phyloP scores from a whole-genome alignment of 2,113 vertebrate species.

The Thalassarche chlororhynchos region DNA sequence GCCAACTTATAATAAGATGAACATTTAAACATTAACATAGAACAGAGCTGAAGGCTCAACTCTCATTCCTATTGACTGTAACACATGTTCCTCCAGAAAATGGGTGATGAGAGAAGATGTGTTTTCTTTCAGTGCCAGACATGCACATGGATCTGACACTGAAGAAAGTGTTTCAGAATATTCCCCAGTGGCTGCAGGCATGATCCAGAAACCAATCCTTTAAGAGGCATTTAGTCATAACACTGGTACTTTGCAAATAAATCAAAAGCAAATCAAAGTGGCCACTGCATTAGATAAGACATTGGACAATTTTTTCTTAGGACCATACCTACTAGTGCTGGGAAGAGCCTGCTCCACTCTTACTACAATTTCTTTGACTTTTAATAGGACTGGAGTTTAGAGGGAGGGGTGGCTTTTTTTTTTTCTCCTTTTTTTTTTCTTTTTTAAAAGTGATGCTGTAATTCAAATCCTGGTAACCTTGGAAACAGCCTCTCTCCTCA shows the following conservation, averaged over 20 bases:
- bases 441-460: background rate
- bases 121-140: background rate
- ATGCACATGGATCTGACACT: background rate
- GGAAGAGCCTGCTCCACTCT: background rate
- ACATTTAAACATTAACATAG: background rate
- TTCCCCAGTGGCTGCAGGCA: background rate
- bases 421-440: too few relatives aligned
- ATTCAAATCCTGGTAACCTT: conserved; percentile 42
- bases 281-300: background rate
- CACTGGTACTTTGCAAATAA: background rate
- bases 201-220: background rate
- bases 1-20: background rate
- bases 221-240: conserved; percentile 9
- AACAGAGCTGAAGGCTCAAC: background rate
- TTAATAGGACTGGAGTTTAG: background rate
- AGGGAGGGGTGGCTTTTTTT: background rate
- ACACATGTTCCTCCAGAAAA: background rate
- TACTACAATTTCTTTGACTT: background rate
- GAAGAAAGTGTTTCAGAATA: background rate
- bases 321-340: background rate
- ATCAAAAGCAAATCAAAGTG: background rate
- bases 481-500: conserved; percentile 49
- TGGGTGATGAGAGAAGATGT: background rate
- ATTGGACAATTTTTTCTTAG: background rate
- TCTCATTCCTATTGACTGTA: background rate